phyloP scores from a whole-genome alignment of 2,113 vertebrate genomes.

The Indri indri region DNA sequence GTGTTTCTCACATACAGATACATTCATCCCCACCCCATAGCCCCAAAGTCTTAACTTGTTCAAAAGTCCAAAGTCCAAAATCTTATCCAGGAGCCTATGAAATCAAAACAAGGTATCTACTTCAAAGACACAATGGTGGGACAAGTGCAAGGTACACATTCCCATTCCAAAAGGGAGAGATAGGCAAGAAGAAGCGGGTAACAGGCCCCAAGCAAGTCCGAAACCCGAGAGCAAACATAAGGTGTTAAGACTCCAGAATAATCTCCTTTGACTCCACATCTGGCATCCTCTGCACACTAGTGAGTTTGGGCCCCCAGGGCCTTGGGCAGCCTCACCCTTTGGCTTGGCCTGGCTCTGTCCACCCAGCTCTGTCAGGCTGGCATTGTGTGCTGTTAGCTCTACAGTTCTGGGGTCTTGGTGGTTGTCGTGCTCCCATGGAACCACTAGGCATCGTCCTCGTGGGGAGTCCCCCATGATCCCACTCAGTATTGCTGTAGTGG shows the following conservation, averaged over 20 bases:
- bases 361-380: background rate
- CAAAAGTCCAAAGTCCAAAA: background rate
- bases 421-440: background rate
- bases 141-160: background rate
- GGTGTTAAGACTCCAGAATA: background rate
- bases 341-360: background rate
- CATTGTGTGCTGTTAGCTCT: background rate
- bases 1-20: background rate
- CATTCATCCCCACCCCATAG: background rate
- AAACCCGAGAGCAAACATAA: background rate
- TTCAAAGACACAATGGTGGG: background rate
- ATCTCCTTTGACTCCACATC: background rate
- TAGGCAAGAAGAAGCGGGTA: background rate
- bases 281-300: background rate
- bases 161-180: background rate
- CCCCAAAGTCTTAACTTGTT: background rate
- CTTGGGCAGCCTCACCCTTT: background rate
- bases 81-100: background rate
- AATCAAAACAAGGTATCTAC: background rate
- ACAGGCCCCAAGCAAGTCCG: background rate
- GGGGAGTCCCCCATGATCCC: background rate
- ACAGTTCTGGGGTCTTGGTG: background rate
- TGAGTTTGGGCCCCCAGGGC: background rate
- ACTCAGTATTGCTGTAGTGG: background rate
- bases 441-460: background rate